Evolutionary conservation across 2,797 vertebrate genomes (phyloP).

Genomic region (Xenopus petersii): DNA sequence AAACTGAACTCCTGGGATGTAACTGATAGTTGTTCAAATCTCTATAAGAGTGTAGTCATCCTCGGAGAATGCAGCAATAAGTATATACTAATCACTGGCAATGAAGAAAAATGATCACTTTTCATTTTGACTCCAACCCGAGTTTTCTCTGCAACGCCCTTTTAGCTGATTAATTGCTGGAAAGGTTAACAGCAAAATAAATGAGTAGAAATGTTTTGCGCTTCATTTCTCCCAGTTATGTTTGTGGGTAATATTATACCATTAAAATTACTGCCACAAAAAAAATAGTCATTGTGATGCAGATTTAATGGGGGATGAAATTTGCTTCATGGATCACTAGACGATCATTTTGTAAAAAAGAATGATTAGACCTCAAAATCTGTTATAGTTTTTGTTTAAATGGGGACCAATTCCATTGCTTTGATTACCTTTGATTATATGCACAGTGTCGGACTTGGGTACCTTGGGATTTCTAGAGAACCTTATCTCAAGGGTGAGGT

Average conservation of each 20-base stretch:
- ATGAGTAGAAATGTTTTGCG: constrained; percentile 32
- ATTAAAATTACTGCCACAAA: constrained; percentile 16
- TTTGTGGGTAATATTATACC: constrained; percentile 36
- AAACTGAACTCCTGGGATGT: constrained; percentile 26
- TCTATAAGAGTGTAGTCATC: constrained; percentile 36
- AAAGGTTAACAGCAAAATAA: constrained; percentile 44
- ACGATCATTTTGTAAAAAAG: no score
- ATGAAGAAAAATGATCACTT: constrained; percentile 46
- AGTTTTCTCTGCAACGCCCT: constrained; percentile 39
- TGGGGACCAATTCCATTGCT: no score
- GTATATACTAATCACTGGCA: constrained; percentile 42
- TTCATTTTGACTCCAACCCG: constrained; percentile 36
- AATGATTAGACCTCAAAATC: no score
- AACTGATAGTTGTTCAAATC: constrained; percentile 34
- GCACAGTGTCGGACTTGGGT: no score
- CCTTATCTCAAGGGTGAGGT: no score
- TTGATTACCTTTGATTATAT: no score
- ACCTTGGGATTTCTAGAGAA: no score
- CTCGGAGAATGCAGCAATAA: constrained; percentile 29
- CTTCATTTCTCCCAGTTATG: constrained; percentile 40
- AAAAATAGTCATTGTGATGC: constrained; percentile 6
- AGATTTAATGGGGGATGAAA: neutral
- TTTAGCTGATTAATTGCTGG: constrained; percentile 41
- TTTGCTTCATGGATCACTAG: neutral
- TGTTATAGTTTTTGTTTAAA: no score